Evolutionary conservation across 1,140 invertebrate genomes (phyloP), one percentile per base, ranked within the genome.

Genomic region (Rhopalosiphum maidis): DNA sequence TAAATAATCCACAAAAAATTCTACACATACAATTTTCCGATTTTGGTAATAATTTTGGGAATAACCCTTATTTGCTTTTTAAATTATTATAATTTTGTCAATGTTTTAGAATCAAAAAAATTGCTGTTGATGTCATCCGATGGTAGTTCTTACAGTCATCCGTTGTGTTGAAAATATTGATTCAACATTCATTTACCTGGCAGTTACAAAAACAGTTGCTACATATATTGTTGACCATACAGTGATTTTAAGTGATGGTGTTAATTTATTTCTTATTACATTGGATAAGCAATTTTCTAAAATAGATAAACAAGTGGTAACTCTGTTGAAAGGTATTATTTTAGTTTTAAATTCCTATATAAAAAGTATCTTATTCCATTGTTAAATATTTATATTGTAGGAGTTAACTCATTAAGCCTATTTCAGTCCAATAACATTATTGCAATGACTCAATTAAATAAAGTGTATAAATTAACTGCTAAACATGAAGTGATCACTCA

Each of bases 1-100:
- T 55, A 51, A 41, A 93, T n/a, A 55, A n/a, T 93, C 91, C 91
- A 55, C 91, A 86, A 85, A 86, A 93, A n/a, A 93, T 93, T 51
- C 3, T 93, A 30, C 91, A 93, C 30, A 93, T 85, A 41, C 91
- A 93, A 54, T 55, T 93, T 86, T 37, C 21, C 51, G n/a, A 83
- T 55, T 91, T 51, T 48, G 90, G 90, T 91, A 83, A 93, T 54
- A 55, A 30, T 41, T 55, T 15, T 41, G 9, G 4, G 4, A 15
- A 77, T 77, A n/a, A 18, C 4, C 30, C n/a, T 77, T 77, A 77
- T 77, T 30, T n/a, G n/a, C n/a, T n/a, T n/a, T n/a, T n/a, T 77
- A n/a, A 11, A 68, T 18, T 77, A 77, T 77, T 86, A 86, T 46
- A 30, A 85, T 87, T 89, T 35, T 89, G 5, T 54, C 37, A 1